Base-by-base conservation (phyloP, 2,888 invertebrate species). In the Campaea margaritaria region DNA sequence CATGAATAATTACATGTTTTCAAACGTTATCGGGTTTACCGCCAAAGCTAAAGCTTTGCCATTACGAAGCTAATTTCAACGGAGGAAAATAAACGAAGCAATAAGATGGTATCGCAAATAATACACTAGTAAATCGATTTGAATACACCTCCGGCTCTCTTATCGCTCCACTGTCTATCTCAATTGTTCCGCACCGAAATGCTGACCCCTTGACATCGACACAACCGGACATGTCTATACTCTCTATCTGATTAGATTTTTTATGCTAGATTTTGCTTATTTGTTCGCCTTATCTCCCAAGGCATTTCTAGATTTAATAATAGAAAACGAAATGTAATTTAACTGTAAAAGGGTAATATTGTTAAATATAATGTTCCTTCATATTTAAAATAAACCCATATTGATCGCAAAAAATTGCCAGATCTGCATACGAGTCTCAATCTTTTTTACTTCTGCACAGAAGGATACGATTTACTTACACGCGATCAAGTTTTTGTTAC, bases 131-230 rank as follows among this genome's bases (percentile, higher is more conserved):
- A 56, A 67, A 67, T 64, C 63, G 62, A 71, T 67, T 70, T 69
- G 58, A 63, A 69, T 65, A 57, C 53, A 65, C 60, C 67, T 65
- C 63, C 62, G 63, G 58, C 63, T 58, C 64, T 62, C 65, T 74
- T 76, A 76, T 74, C 75, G 71, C 64, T 58, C 52, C 64, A 58
- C 68, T 73, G 76, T 78, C 78, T 61, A 69, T 73, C 73, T 75
- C 58, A 69, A 68, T 76, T 72, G 60, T 72, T 67, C 65, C 65
- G 56, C 56, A 55, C 57, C 64, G 64, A 73, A 63, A 70, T 67
- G 56, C 64, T 75, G 71, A 75, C 73, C 76, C 54, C 67, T 64
- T 68, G 67, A 65, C 67, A 68, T 64, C 68, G 61, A 52, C 49
- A 65, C 62, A 54, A 61, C 51, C 54, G 44, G 59, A 62, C 58